Evolutionary conservation across 2,888 invertebrate genomes (phyloP), one percentile per base, ranked within the genome.

Genomic region (Lasioglossum morio): DNA sequence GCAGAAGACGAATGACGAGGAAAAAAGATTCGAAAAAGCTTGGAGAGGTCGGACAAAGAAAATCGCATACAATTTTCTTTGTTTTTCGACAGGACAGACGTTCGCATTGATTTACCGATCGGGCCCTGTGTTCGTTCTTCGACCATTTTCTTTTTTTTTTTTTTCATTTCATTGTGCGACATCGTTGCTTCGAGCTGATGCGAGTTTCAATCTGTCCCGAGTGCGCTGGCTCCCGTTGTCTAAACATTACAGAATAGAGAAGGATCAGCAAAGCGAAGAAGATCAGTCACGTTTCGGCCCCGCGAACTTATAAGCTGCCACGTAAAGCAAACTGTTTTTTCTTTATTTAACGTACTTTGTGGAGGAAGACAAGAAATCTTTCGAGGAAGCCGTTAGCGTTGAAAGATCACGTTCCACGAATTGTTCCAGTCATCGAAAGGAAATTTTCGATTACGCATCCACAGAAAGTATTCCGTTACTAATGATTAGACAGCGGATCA

Each of bases 21-120:
- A 37, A 76, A 80, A 81, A 40, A 57, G 69, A 70, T 69, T 0
- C 43, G 63, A 76, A 72, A 72, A 78, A 85, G 34, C 27, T 7
- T 16, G 16, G 30, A 23, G 43, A n/a, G 23, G 7, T 2, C 0
- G 73, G 23, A 14, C 43, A 40, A 60, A 34, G 74, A 72, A 63
- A 74, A 82, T 77, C 74, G 78, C 72, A 72, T 70, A 82, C 72
- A 75, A 57, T 81, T 79, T 72, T 81, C 81, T 63, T 63, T 43
- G 72, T 82, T 77, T 40, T 14, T 43, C 74, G 23, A 7, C 30
- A 46, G 69, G n/a, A 57, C 16, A 37, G 73, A 53, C 60, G 53
- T 60, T 75, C 48, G 81, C 86, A 86, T 86, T 84, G 86, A 86
- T 86, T 86, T 81, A 72, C 81, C 81, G 78, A 84, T 86, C 84